These are phyloP conservation scores for Micromesistius poutassou DNA, from an alignment of 2,797 vertebrate genomes.

Conservation along the genomic window DNA sequence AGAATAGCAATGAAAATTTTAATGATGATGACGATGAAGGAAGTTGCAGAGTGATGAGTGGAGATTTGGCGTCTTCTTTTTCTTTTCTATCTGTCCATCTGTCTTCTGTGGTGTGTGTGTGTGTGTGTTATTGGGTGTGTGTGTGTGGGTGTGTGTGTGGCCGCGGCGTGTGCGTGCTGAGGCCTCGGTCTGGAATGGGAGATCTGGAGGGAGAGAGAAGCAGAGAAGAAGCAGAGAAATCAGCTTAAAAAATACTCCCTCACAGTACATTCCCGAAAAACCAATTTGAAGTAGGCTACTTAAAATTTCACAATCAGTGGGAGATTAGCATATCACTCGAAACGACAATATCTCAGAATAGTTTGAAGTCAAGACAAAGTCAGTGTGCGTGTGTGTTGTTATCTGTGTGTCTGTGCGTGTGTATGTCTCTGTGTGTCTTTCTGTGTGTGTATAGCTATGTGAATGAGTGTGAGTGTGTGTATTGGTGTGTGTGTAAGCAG, in stretches of 20 bases:
- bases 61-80: slow-evolving; percentile 19
- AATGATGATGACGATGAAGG: not conserved
- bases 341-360: not conserved
- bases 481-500: not conserved
- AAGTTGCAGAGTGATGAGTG: slow-evolving; percentile 12
- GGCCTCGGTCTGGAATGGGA: slow-evolving; percentile 50
- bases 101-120: slow-evolving; percentile 5
- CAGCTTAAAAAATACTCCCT: not conserved
- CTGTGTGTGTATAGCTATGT: not conserved
- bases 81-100: slow-evolving; percentile 15
- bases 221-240: slow-evolving; percentile 6
- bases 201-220: slow-evolving; percentile 6
- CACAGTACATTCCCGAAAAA: not conserved
- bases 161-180: slow-evolving; percentile 14
- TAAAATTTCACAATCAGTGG: not conserved
- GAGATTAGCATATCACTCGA: not conserved
- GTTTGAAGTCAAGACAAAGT: not conserved
- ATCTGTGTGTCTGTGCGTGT: not conserved
- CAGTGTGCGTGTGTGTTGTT: not conserved
- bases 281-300: not conserved
- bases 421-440: not conserved
- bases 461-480: not conserved
- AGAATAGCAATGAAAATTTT: not conserved
- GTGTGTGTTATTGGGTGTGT: not conserved
- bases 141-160: not conserved